phyloP scores from a whole-genome alignment of 2,797 vertebrate genomes.

The Bovichtus variegatus region DNA sequence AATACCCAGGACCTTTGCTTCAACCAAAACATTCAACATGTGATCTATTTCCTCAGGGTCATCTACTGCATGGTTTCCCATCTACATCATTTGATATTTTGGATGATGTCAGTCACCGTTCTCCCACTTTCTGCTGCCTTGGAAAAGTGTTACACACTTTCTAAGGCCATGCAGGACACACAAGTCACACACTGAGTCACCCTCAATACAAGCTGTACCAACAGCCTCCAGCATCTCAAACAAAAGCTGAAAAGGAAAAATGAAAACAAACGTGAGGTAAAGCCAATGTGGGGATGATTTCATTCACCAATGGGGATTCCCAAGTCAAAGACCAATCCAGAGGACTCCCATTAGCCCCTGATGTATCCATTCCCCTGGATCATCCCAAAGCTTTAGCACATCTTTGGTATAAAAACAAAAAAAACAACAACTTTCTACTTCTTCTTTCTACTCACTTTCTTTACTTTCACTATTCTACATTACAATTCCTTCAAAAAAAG shows the following conservation, averaged over 20 bases:
- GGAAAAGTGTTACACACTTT: conserved; percentile 53
- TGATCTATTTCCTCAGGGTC: conserved; percentile 54
- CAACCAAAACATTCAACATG: conserved; percentile 75
- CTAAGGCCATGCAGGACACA: conserved; percentile 37
- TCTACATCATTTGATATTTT: conserved; percentile 66
- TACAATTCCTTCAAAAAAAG: conserved; percentile 52
- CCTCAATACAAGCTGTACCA: conserved; percentile 67
- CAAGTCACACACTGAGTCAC: conserved; percentile 45
- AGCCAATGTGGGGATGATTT: conserved; percentile 60
- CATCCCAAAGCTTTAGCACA: conserved; percentile 59
- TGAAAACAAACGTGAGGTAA: conserved; percentile 51
- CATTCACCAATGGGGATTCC: conserved; percentile 60
- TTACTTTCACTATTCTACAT: conserved; percentile 72
- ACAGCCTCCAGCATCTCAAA: conserved; percentile 64
- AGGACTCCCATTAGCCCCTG: conserved; percentile 25
- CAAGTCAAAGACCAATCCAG: conserved; percentile 38
- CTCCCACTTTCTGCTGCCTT: conserved; percentile 46
- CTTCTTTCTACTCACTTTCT: conserved; percentile 75
- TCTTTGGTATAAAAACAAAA: conserved; percentile 73
- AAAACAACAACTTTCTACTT: conserved; percentile 63
- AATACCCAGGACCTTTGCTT: conserved; percentile 82
- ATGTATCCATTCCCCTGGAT: conserved; percentile 34
- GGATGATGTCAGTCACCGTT: conserved; percentile 61
- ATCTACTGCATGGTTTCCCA: conserved; percentile 60
- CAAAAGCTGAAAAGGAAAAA: conserved; percentile 44